A percentile compares a stretch with the other conserved stretches of the same genome.
Evolutionary conservation across 2,888 invertebrate species (phyloP).

Genomic region (Trichopoda pennipes): DNA sequence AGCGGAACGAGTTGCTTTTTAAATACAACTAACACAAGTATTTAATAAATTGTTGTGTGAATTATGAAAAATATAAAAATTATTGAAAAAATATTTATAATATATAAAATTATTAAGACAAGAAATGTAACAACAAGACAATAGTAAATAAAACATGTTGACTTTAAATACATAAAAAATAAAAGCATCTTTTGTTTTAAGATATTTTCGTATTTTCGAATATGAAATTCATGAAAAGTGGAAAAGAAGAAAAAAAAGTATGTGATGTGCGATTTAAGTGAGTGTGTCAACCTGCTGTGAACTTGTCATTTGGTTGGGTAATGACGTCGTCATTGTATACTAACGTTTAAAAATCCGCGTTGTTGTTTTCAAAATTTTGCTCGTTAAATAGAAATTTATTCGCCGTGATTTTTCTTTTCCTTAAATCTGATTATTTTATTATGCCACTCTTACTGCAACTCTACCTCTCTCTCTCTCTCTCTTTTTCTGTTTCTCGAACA

Average conservation of each 20-base stretch:
- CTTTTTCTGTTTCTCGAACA: not conserved
- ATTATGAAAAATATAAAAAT: constrained; percentile 24
- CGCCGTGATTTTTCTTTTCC: constrained; percentile 35
- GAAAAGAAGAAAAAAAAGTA: constrained; percentile 5
- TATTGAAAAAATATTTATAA: not conserved
- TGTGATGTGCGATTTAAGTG: constrained; percentile 31
- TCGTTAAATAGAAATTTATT: constrained; percentile 38
- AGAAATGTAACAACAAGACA: not conserved
- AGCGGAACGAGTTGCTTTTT: constrained; percentile 59
- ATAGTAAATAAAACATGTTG: not conserved
- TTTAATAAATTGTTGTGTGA: constrained; percentile 19
- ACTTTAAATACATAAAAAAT: not conserved
- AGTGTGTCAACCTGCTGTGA: constrained; percentile 65
- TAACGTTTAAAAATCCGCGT: constrained; percentile 45
- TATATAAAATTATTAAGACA: not conserved
- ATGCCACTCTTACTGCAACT: not conserved
- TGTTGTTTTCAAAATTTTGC: constrained; percentile 27
- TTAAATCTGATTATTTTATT: not conserved
- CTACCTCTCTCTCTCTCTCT: not conserved
- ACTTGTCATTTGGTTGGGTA: constrained; percentile 60
- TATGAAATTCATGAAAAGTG: constrained; percentile 2
- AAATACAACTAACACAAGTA: constrained; percentile 1
- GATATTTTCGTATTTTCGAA: constrained; percentile 13
- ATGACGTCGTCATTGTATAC: constrained; percentile 47
- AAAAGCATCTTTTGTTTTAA: not conserved